phyloP scores from a whole-genome alignment of 30 jellyfish, hydroid and myxozoan genomes.

The Catostylus mosaicus region DNA sequence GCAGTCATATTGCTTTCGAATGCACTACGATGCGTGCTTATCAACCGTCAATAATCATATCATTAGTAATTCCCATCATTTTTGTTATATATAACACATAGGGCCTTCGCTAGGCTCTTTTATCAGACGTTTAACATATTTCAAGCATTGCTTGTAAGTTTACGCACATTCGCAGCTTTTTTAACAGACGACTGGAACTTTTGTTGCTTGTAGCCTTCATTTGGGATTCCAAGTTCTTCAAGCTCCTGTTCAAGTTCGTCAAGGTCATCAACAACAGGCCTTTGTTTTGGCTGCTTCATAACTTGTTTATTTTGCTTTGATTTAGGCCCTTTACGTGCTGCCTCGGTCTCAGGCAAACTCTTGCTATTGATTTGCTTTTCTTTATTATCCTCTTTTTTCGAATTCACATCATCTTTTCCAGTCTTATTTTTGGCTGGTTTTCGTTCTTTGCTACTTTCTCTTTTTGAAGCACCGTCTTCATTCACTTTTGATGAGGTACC shows the following conservation, averaged over 20 bases:
- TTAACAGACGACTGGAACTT: not conserved
- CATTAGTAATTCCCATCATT: no score
- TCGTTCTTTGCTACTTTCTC: not conserved
- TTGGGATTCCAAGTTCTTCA: conserved; percentile 36
- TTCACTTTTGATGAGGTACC: not conserved
- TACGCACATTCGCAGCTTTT: not conserved
- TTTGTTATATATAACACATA: no score
- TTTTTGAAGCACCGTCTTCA: not conserved
- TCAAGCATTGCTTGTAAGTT: not conserved
- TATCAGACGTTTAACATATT: no score
- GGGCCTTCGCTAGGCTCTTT: no score
- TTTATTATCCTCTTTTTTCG: not conserved
- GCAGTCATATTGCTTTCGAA: no score
- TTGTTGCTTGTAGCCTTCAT: not conserved
- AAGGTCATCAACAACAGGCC: conserved; percentile 20
- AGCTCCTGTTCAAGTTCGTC: conserved; percentile 43
- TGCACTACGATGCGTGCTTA: no score
- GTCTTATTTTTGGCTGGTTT: not conserved
- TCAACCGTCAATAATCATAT: no score
- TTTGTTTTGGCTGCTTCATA: conserved; percentile 25
- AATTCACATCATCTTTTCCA: not conserved
- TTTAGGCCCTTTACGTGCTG: not conserved
- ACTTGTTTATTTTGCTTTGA: conserved; percentile 4
- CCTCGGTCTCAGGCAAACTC: not conserved
- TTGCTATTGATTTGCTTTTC: not conserved